These are phyloP conservation scores for Pseudomugil tenellus DNA, from an alignment of 2,797 vertebrate species.

Conservation along the genomic window DNA sequence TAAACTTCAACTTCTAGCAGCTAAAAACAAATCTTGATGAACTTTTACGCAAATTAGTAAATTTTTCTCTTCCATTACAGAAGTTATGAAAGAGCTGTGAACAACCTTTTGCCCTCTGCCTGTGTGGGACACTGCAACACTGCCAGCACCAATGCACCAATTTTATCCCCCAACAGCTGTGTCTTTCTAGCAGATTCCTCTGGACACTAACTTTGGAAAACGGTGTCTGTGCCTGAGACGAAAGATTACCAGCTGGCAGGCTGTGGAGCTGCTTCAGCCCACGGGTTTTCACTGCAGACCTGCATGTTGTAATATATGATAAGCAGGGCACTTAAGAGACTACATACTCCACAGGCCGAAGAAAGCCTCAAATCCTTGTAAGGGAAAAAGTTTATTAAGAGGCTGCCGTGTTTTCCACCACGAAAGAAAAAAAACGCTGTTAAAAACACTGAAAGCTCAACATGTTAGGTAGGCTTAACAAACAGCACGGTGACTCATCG, in stretches of 20 bases:
- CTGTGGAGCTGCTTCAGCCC: constrained; percentile 45
- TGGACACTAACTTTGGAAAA: constrained; percentile 85
- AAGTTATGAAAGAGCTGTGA: constrained; percentile 59
- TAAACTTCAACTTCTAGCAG: neutral
- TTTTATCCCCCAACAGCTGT: constrained; percentile 87
- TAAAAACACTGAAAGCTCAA: constrained; percentile 61
- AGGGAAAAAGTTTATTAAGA: constrained; percentile 83
- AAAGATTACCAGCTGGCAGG: constrained; percentile 72
- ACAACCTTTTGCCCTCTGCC: constrained; percentile 83
- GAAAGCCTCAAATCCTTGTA: constrained; percentile 77
- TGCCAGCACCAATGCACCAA: constrained; percentile 77
- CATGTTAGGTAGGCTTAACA: constrained; percentile 70
- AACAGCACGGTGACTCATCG: constrained; percentile 86
- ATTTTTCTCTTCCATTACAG: constrained; percentile 15
- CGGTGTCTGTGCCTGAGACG: constrained; percentile 75
- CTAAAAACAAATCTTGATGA: neutral
- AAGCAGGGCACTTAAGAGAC: constrained; percentile 12
- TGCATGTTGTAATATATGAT: constrained; percentile 14
- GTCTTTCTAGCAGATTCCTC: constrained; percentile 84
- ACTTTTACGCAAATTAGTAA: constrained; percentile 12
- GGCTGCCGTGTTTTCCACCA: constrained; percentile 59
- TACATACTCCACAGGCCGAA: constrained; percentile 11
- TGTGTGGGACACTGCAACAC: constrained; percentile 59
- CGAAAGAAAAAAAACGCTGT: constrained; percentile 82
- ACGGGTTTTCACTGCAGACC: constrained; percentile 44